Percentiles rank a stretch among this genome's conserved stretches.
Evolutionary conservation across 2,888 invertebrate genomes (phyloP).

Genomic region (Orthonychiurus folsomi): DNA sequence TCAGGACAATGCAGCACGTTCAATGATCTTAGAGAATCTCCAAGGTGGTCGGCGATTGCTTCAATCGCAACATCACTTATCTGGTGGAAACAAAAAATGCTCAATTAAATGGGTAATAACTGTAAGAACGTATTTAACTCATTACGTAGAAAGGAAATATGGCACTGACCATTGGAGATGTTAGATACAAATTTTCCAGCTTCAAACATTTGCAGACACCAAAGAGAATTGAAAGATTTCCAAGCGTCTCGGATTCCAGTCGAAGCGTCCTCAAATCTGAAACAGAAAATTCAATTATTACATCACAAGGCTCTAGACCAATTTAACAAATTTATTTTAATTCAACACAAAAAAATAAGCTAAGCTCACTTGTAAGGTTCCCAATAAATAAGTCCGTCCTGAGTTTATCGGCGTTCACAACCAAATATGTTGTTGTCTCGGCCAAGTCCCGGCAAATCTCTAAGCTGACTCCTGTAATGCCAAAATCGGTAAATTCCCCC

Average conservation of each 20-base stretch:
- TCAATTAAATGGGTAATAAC: too few relatives aligned
- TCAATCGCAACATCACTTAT: neutral
- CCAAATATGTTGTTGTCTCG: neutral
- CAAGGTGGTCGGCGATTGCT: neutral
- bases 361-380: neutral
- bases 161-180: too few relatives aligned
- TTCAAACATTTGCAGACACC: neutral
- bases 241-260: neutral
- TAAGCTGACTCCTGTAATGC: neutral
- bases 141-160: too few relatives aligned
- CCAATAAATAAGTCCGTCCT: slow-evolving; percentile 4
- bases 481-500: slow-evolving; percentile 4
- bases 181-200: too few relatives aligned
- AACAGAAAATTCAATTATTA: neutral
- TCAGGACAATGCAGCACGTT: neutral
- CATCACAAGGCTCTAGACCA: neutral
- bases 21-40: neutral
- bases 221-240: slow-evolving; percentile 2
- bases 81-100: too few relatives aligned
- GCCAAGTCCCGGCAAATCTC: slow-evolving; percentile 4
- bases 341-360: neutral
- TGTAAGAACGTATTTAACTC: too few relatives aligned
- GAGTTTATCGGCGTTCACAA: slow-evolving; percentile 5
- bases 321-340: neutral
- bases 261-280: neutral